Evolutionary conservation across 2,888 invertebrate genomes (phyloP), one percentile per base, ranked within the genome.

Genomic region (Phania funesta): DNA sequence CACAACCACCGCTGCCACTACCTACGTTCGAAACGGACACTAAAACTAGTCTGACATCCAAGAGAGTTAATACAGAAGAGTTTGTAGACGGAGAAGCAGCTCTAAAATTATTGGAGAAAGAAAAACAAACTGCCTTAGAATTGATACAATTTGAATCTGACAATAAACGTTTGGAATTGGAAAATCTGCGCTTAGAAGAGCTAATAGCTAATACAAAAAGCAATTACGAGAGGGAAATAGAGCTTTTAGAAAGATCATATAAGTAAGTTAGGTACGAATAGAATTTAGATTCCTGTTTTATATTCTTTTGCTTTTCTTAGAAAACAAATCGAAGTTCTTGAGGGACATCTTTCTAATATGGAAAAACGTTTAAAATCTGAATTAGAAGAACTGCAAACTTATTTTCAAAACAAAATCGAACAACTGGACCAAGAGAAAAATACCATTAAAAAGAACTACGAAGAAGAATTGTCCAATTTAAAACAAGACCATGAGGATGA

Each of bases 151-250:
- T 88, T 18, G 88, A 89, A 68, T 86, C 88, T 0, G 90, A 91
- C 38, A 86, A 87, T 1, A 91, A 90, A 77, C 87, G 90, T 0
- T 85, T 90, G 18, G 85, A 89, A 60, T 84, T 91, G 38, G 91
- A 91, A 56, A 91, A 91, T 75, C 78, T 89, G n/a, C 87, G 91
- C 1, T 83, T 91, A 41, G 91, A 91, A 71, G 91, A 91, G 78
- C 82, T 91, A 46, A 84, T 91, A 58, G 87, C 90, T 52, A 91
- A 89, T 68, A 88, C 91, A 68, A 90, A 89, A 71, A 87, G 87
- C 4, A 90, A 91, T 84, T 90, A 91, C 78, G 91, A 91, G 58
- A 89, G 88, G 48, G 91, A 91, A 83, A 88, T 91, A n/a, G 88
- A 89, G 52, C 85, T 91, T 82, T 87, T 91, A n/a, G 90, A 91